Conservation (phyloP, 2,113 vertebrate species). For the Hylia prasina region DNA sequence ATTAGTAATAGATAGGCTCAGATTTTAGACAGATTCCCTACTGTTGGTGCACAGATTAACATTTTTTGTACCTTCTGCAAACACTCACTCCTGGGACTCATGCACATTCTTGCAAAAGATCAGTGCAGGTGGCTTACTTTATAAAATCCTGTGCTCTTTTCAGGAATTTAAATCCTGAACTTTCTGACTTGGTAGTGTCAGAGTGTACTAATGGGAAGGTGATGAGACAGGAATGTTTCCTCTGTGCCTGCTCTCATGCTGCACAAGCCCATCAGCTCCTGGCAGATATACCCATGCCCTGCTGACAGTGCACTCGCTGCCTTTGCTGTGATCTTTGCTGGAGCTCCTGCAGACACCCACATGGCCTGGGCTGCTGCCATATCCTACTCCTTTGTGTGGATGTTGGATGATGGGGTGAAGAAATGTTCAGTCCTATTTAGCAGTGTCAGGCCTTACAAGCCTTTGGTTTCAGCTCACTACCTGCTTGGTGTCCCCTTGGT, state of each 20-base stretch:
- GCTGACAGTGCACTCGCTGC: accelerated
- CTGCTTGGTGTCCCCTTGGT: not conserved
- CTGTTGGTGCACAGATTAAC: not conserved
- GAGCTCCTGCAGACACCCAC: not conserved
- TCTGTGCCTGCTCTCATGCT: not conserved
- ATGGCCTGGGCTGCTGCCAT: not conserved
- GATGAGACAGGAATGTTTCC: not conserved
- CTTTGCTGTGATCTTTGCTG: not conserved
- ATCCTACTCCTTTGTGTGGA: not conserved
- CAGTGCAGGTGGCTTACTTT: not conserved
- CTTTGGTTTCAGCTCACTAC: not conserved
- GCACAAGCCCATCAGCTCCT: not conserved
- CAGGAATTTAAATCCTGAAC: not conserved
- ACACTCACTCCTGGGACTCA: not conserved
- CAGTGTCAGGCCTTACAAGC: not conserved
- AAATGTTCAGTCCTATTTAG: not conserved
- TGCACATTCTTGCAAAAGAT: accelerated
- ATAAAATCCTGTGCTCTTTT: not conserved
- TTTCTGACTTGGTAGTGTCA: not conserved
- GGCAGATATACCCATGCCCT: accelerated
- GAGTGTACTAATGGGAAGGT: not conserved
- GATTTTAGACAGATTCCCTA: not conserved
- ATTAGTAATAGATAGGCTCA: not conserved
- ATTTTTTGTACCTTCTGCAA: not conserved
- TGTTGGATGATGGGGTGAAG: not conserved